Evolutionary conservation across 2,113 vertebrate species (phyloP).

Genomic region (Lucifuga dentata): DNA sequence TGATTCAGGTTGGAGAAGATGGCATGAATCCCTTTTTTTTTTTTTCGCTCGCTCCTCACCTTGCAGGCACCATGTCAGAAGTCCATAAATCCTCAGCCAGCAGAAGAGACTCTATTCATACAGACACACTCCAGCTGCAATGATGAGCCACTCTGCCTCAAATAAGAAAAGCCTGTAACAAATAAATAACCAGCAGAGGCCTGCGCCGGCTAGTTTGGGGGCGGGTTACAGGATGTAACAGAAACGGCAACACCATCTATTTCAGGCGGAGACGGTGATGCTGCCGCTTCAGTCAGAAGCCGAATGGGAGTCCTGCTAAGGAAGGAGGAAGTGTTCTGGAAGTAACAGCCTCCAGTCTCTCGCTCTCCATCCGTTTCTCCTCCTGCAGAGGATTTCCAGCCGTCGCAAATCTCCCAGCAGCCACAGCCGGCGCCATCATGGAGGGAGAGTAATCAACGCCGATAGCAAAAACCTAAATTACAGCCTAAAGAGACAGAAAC

Average conservation of each 20-base stretch:
- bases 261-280: conserved; percentile 46
- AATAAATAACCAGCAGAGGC: conserved; percentile 74
- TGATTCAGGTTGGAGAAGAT: conserved; percentile 10
- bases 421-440: neutral
- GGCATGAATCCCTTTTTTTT: conserved; percentile 20
- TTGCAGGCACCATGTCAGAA: conserved; percentile 45
- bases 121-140: conserved; percentile 49
- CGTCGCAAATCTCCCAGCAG: conserved; percentile 36
- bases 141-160: conserved; percentile 68
- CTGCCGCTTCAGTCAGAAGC: conserved; percentile 52
- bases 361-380: conserved; percentile 32
- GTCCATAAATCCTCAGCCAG: conserved; percentile 70
- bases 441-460: no score
- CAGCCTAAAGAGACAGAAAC: no score
- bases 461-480: no score
- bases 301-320: conserved; percentile 41
- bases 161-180: conserved; percentile 72
- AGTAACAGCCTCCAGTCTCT: conserved; percentile 38
- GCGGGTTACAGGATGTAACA: conserved; percentile 43
- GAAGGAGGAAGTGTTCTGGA: conserved; percentile 26
- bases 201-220: conserved; percentile 28
- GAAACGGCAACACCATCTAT: conserved; percentile 63
- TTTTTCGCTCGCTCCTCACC: conserved; percentile 10
- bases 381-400: neutral
- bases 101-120: conserved; percentile 42